Conservation (phyloP, 1,140 invertebrate species). For the Forficula auricularia region DNA sequence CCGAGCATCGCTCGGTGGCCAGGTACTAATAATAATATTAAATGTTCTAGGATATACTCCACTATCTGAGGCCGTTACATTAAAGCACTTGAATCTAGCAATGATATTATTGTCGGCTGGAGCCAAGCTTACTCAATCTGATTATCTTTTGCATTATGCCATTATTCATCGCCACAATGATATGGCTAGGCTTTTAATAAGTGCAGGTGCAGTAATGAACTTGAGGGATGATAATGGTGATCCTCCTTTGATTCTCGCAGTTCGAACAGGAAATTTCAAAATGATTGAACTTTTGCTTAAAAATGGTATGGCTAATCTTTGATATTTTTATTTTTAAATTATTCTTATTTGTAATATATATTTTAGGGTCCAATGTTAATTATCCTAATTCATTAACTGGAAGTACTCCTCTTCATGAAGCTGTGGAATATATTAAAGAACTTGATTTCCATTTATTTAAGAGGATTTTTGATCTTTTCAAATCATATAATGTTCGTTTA, state of each 20-base stretch:
- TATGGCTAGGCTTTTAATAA: slow-evolving; percentile 29
- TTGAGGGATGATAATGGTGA: slow-evolving; percentile 32
- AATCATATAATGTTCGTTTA: slow-evolving; percentile 26
- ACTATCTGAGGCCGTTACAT: slow-evolving; percentile 33
- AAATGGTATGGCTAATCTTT: slow-evolving; percentile 25
- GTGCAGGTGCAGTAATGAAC: slow-evolving; percentile 31
- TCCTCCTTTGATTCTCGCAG: slow-evolving; percentile 42
- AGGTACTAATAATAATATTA: slow-evolving; percentile 1
- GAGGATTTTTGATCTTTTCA: slow-evolving; percentile 26
- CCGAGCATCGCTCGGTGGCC: too few species aligned
- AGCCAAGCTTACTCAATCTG: slow-evolving; percentile 34
- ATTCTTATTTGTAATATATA: slow-evolving; percentile 2
- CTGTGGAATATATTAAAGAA: slow-evolving; percentile 24
- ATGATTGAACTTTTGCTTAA: slow-evolving; percentile 30
- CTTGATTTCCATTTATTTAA: slow-evolving; percentile 22
- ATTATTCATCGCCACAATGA: slow-evolving; percentile 29
- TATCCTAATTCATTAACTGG: slow-evolving; percentile 34
- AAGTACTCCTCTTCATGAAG: slow-evolving; percentile 33
- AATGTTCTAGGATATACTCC: slow-evolving; percentile 28
- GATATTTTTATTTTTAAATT: slow-evolving; percentile 4
- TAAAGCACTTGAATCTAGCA: slow-evolving; percentile 26
- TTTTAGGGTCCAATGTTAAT: slow-evolving; percentile 36
- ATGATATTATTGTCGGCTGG: slow-evolving; percentile 30
- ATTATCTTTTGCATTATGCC: slow-evolving; percentile 36
- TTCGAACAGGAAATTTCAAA: slow-evolving; percentile 31